These are phyloP conservation scores for Paguma larvata DNA, from an alignment of 2,797 vertebrate species.

Conservation along the genomic window DNA sequence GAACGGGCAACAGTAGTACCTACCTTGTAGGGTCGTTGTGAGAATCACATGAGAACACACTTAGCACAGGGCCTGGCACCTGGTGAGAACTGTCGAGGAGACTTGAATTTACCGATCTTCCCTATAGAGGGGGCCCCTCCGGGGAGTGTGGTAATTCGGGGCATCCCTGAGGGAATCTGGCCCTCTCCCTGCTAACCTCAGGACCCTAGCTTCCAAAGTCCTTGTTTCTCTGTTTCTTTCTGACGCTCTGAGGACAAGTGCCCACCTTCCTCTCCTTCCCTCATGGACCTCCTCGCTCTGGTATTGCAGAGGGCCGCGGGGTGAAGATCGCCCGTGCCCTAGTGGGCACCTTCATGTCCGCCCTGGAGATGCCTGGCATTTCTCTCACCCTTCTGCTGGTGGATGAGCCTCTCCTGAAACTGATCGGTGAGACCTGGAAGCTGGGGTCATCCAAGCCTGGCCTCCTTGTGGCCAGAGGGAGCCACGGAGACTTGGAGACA, in stretches of 20 bases:
- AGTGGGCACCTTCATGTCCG: slow-evolving; percentile 96
- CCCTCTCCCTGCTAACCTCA: background rate
- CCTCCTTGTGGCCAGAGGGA: background rate
- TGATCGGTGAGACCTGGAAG: slow-evolving; percentile 91
- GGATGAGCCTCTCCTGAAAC: slow-evolving; percentile 89
- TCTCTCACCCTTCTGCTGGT: slow-evolving; percentile 94
- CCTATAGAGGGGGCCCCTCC: too few species aligned
- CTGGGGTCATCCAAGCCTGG: background rate
- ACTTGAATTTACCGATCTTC: background rate
- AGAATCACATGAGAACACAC: background rate
- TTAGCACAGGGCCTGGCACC: background rate
- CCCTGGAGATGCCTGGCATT: slow-evolving; percentile 96
- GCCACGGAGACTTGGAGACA: background rate
- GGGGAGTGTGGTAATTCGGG: background rate
- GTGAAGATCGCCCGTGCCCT: slow-evolving; percentile 91
- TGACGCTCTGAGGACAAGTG: background rate
- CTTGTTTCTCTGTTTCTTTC: background rate
- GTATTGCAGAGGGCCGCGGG: slow-evolving; percentile 89
- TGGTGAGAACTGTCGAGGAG: background rate
- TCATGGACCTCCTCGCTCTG: background rate
- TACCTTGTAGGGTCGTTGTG: background rate
- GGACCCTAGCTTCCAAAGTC: background rate
- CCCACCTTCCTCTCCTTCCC: accelerated
- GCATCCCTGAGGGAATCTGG: background rate
- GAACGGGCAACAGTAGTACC: background rate